Percentiles rank a stretch among this genome's conserved stretches.
Conservation (phyloP, 53 echinoderm and acorn worm species). For the Temnopleurus reevesii region DNA sequence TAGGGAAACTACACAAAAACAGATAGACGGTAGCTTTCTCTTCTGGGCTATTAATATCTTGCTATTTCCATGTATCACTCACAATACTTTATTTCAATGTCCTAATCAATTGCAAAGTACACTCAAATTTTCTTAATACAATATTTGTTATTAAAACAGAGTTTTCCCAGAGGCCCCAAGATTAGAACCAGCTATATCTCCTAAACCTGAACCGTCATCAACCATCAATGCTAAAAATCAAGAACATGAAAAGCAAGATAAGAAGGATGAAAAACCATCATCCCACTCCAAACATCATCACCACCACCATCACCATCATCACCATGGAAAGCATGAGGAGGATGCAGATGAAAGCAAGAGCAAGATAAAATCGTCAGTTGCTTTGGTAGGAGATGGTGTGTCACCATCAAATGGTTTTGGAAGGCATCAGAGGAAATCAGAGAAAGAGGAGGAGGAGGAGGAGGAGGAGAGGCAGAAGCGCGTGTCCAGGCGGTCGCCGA, state of each 20-base stretch:
- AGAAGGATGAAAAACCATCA: conserved; percentile 9
- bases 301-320: conserved; percentile 34
- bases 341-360: conserved; percentile 10
- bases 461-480: conserved; percentile 8
- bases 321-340: neutral
- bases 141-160: too few species aligned
- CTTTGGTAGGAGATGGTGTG: neutral
- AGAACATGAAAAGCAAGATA: conserved; percentile 2
- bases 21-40: too few species aligned
- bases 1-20: too few species aligned
- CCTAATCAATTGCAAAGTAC: too few species aligned
- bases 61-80: too few species aligned
- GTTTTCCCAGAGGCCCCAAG: conserved; percentile 93
- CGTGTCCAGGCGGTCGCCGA: neutral
- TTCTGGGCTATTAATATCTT: too few species aligned
- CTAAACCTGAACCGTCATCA: neutral
- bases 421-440: neutral
- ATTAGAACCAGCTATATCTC: conserved; percentile 38
- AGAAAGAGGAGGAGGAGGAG: neutral
- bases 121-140: too few species aligned
- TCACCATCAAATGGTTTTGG: neutral
- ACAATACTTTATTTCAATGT: too few species aligned
- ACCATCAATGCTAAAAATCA: neutral
- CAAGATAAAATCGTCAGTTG: conserved; percentile 29
- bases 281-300: conserved; percentile 6